phyloP scores from a whole-genome alignment of 1,140 invertebrate genomes.

The Limonius californicus region DNA sequence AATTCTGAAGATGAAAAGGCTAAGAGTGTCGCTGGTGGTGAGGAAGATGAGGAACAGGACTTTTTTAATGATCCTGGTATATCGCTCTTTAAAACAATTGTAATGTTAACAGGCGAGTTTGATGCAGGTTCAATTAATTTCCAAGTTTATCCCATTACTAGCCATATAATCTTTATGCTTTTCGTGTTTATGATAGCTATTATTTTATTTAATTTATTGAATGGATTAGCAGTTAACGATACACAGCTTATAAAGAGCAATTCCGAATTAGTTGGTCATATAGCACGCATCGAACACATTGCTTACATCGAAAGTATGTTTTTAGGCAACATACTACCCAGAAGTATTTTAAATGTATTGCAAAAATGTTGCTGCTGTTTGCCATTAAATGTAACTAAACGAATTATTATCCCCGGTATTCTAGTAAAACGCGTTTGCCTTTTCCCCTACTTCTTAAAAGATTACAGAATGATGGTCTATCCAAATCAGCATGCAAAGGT shows the following conservation, averaged over 20 bases:
- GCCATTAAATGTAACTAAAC: slow-evolving; percentile 47
- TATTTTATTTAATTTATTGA: slow-evolving; percentile 74
- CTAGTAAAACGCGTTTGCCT: slow-evolving; percentile 56
- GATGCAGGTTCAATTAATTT: slow-evolving; percentile 74
- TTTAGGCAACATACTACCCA: slow-evolving; percentile 51
- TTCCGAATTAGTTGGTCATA: slow-evolving; percentile 70
- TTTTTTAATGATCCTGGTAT: slow-evolving; percentile 62
- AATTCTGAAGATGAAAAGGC: background rate
- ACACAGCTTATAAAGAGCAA: slow-evolving; percentile 69
- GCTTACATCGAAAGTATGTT: slow-evolving; percentile 69
- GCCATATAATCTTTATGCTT: slow-evolving; percentile 68
- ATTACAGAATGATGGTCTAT: slow-evolving; percentile 58
- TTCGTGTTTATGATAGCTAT: slow-evolving; percentile 79
- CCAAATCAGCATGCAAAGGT: slow-evolving; percentile 52
- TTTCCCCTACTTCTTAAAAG: slow-evolving; percentile 59
- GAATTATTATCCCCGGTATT: slow-evolving; percentile 49
- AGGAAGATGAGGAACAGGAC: slow-evolving; percentile 49
- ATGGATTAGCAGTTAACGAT: slow-evolving; percentile 77
- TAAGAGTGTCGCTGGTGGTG: slow-evolving; percentile 45
- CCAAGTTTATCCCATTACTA: slow-evolving; percentile 58
- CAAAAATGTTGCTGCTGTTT: slow-evolving; percentile 51
- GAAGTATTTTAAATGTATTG: slow-evolving; percentile 39
- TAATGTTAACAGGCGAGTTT: slow-evolving; percentile 82
- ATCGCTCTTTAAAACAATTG: slow-evolving; percentile 73
- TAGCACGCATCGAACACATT: slow-evolving; percentile 64